Base-by-base conservation (phyloP, 1,140 invertebrate genomes). In the Oscheius sp. region DNA sequence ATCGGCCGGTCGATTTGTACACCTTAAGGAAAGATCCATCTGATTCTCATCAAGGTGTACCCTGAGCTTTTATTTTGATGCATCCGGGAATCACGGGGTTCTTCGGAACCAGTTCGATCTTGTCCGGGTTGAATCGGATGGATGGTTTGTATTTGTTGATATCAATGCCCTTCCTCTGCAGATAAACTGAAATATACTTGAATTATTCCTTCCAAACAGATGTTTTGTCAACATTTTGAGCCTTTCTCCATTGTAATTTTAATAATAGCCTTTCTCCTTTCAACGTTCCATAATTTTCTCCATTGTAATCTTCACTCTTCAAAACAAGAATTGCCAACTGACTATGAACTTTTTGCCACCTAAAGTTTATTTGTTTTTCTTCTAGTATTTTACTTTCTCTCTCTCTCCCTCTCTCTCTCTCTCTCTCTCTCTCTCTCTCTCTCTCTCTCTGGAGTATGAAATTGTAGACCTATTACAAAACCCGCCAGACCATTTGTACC, bases 61-160 rank as follows among this genome's bases (percentile, higher is more conserved):
- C 82, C 64, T 83, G 82, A 15, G 82, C 82, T 67, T 84, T 83
- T 55, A 83, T 83, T 38, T 83, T 83, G 23, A 83, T 80, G 55
- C 82, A 83, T 63, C 82, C 82, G 2, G 82, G 82, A 66, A 83
- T 84, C 10, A 83, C 78, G 13, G 82, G 82, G 71, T 83, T 83
- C 55, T 83, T 83, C 1, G 82, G 82, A 36, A 84, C 78, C 36
- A 83, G 64, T 62, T 84, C 82, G 42, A 83, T 83, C 59, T 84
- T 83, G 29, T 83, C 82, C 35, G 82, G 82, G 59, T 83, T 83
- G 67, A 83, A 83, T 20, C 81, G 79, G 46, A 83, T 83, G 20
- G 75, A 59, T 45, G 82, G 82, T 1, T 79, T 76, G 63, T 83
- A 83, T 61, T 84, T 83, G 72, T 70, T 79, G 42, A 83, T 62